Evolutionary conservation across 2,113 vertebrate species (phyloP).

Genomic region (Neolamprologus brichardi): DNA sequence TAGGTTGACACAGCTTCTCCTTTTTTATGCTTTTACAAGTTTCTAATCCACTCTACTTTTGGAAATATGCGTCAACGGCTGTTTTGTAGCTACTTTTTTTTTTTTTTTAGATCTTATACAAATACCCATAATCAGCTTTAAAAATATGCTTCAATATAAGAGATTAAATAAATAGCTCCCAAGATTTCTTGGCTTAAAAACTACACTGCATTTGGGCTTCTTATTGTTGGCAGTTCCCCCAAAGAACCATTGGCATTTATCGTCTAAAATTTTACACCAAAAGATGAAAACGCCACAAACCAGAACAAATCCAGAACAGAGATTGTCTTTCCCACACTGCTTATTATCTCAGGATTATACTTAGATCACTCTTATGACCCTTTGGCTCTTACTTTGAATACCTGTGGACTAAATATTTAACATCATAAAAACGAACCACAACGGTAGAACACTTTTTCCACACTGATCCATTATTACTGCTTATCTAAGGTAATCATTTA

Average conservation of each 20-base stretch:
- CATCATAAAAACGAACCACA: background rate
- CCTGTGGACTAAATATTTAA: background rate
- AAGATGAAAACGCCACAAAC: background rate
- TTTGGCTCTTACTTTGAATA: background rate
- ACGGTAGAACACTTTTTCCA: background rate
- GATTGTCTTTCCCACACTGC: background rate
- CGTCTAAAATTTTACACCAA: background rate
- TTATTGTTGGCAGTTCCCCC: background rate
- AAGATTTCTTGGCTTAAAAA: background rate
- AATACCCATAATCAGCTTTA: background rate
- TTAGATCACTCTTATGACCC: background rate
- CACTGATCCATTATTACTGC: background rate
- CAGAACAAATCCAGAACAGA: background rate
- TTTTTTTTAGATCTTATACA: background rate
- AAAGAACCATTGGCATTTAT: background rate
- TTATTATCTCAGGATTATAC: background rate
- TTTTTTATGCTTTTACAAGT: background rate
- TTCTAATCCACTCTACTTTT: background rate
- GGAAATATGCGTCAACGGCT: background rate
- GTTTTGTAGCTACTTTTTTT: background rate
- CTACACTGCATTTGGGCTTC: background rate
- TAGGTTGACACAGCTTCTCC: background rate
- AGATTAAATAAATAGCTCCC: background rate
- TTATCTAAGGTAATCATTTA: background rate
- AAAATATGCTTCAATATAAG: background rate